Evolutionary conservation across 2,113 vertebrate genomes (phyloP).

Genomic region (Pagrus major): DNA sequence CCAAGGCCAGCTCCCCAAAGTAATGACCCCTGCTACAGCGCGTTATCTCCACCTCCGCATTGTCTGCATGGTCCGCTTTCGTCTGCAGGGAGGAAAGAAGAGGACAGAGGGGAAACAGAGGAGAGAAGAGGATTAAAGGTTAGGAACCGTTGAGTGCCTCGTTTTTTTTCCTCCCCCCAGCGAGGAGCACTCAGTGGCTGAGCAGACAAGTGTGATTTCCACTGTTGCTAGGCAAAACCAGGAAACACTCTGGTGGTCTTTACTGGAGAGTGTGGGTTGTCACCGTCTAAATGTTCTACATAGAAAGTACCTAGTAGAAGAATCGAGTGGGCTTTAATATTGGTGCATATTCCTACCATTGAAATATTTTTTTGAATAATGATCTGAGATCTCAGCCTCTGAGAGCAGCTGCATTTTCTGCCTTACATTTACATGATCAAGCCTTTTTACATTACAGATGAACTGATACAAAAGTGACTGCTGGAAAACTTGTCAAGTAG

Average conservation of each 20-base stretch:
- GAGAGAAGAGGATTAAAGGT: conserved; percentile 44
- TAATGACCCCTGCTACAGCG: conserved; percentile 96
- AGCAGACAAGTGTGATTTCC: conserved; percentile 33
- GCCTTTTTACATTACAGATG: background rate
- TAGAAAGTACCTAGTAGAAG: background rate
- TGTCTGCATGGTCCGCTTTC: conserved; percentile 90
- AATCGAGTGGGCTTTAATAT: background rate
- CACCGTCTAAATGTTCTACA: conserved; percentile 32
- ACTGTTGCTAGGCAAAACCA: conserved; percentile 67
- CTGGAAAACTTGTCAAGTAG: background rate
- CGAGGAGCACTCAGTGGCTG: conserved; percentile 29
- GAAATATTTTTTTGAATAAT: background rate
- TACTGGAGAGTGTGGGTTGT: conserved; percentile 45
- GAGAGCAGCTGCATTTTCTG: background rate
- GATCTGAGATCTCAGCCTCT: background rate
- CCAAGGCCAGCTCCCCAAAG: conserved; percentile 97
- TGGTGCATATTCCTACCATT: background rate
- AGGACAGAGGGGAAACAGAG: background rate
- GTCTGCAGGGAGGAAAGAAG: conserved; percentile 83
- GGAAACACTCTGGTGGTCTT: conserved; percentile 26
- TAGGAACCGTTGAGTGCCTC: conserved; percentile 25
- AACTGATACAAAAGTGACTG: background rate
- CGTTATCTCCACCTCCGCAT: conserved; percentile 94
- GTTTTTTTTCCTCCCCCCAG: background rate
- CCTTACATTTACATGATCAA: background rate